These are phyloP conservation scores for Pica pica DNA, from an alignment of 2,113 vertebrate genomes.

Conservation along the genomic window DNA sequence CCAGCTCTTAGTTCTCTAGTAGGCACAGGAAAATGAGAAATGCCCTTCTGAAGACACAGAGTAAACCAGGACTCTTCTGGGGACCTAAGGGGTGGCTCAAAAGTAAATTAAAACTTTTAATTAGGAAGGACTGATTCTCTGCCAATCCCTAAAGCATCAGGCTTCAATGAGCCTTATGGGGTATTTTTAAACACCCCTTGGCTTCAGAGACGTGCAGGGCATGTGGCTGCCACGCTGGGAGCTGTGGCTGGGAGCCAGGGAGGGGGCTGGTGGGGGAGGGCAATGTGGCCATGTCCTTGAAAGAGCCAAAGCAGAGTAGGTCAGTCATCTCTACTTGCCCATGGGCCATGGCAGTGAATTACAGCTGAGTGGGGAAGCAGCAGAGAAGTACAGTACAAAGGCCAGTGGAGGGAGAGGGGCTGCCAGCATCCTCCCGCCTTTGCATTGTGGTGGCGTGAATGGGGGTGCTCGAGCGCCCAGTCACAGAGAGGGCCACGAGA, in stretches of 20 bases:
- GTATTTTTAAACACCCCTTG: neutral
- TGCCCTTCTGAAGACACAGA: neutral
- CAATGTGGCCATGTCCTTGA: neutral
- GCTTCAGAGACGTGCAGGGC: rapidly evolving
- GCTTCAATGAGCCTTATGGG: neutral
- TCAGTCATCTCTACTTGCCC: neutral
- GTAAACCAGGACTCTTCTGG: neutral
- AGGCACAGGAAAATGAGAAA: neutral
- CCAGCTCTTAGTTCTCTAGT: neutral
- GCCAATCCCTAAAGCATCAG: neutral
- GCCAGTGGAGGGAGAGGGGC: neutral
- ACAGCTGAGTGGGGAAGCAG: neutral
- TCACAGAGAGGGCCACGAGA: neutral
- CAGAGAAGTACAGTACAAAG: neutral
- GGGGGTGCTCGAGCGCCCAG: neutral
- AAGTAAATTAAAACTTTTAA: neutral
- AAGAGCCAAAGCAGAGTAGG: neutral
- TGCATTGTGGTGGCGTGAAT: neutral
- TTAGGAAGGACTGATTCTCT: neutral
- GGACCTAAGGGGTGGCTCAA: neutral
- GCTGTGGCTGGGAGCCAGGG: neutral
- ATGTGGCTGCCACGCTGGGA: rapidly evolving
- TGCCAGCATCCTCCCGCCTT: neutral
- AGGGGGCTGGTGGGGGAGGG: rapidly evolving
- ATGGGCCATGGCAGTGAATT: neutral